Evolutionary conservation across 2,797 vertebrate genomes (phyloP).

Genomic region (Todus mexicanus): DNA sequence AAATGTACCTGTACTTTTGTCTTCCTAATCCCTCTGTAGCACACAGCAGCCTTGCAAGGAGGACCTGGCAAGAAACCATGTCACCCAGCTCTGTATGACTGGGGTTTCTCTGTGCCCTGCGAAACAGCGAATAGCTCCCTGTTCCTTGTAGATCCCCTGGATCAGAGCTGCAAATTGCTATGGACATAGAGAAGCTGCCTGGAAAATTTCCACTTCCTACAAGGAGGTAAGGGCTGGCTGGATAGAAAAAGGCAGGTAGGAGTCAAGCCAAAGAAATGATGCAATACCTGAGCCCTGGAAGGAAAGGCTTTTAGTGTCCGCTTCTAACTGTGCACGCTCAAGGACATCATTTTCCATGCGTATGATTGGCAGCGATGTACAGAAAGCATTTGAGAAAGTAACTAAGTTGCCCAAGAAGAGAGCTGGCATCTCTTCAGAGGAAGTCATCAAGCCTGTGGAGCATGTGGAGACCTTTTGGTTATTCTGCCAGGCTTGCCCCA

Average conservation of each 20-base stretch:
- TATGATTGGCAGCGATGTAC: not conserved
- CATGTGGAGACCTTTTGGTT: fast-evolving
- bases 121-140: not conserved
- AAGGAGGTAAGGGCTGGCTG: not conserved
- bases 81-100: not conserved
- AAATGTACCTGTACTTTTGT: not conserved
- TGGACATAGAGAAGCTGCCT: not conserved
- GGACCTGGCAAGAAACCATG: not conserved
- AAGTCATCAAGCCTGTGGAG: not conserved
- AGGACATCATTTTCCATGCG: not conserved
- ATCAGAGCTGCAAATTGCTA: not conserved
- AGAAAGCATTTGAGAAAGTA: not conserved
- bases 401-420: not conserved
- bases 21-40: not conserved
- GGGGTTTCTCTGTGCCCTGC: not conserved
- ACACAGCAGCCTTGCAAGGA: not conserved
- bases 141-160: not conserved
- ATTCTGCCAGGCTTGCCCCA: not conserved
- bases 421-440: not conserved
- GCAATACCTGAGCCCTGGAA: not conserved
- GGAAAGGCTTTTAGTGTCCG: not conserved
- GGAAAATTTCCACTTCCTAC: not conserved
- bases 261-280: not conserved
- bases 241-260: not conserved
- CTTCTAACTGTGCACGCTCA: not conserved